Evolutionary conservation across 2,888 invertebrate genomes (phyloP).

Genomic region (Elegia similella): DNA sequence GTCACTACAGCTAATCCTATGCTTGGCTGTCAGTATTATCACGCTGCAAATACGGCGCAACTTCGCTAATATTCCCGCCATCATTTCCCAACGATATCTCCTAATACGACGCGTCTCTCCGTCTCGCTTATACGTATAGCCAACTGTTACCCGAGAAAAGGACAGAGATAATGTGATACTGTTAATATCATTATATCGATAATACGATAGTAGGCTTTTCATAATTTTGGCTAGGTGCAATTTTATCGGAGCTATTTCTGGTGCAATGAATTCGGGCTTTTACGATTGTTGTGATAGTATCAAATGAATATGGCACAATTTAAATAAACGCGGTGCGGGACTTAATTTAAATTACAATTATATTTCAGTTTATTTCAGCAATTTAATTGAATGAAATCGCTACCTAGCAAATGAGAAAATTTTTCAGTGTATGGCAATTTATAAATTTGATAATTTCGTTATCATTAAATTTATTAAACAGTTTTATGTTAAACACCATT

Average conservation of each 20-base stretch:
- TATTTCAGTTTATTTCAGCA: constrained; percentile 3
- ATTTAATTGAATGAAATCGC: neutral
- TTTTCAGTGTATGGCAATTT: neutral
- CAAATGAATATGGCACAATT: constrained; percentile 7
- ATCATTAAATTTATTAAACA: neutral
- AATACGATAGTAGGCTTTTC: neutral
- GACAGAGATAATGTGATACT: constrained; percentile 16
- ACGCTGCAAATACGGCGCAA: constrained; percentile 28
- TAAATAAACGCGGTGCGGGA: constrained; percentile 6
- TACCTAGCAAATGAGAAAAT: neutral
- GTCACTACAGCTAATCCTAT: constrained; percentile 45
- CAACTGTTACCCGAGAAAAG: constrained; percentile 16
- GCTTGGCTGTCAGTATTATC: constrained; percentile 43
- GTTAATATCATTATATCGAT: neutral
- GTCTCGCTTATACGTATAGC: constrained; percentile 9
- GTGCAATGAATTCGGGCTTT: constrained; percentile 8
- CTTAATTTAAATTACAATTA: constrained; percentile 6
- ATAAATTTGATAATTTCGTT: neutral
- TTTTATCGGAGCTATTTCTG: constrained; percentile 5
- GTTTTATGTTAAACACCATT: too few relatives aligned
- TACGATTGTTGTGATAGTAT: constrained; percentile 7
- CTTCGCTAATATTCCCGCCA: constrained; percentile 18
- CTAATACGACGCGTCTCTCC: neutral
- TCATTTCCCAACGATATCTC: constrained; percentile 17
- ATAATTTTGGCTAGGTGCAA: constrained; percentile 11